A percentile compares a stretch with the other conserved stretches of the same genome.
Conservation (phyloP, 2,888 invertebrate genomes). For the Unio pictorum region DNA sequence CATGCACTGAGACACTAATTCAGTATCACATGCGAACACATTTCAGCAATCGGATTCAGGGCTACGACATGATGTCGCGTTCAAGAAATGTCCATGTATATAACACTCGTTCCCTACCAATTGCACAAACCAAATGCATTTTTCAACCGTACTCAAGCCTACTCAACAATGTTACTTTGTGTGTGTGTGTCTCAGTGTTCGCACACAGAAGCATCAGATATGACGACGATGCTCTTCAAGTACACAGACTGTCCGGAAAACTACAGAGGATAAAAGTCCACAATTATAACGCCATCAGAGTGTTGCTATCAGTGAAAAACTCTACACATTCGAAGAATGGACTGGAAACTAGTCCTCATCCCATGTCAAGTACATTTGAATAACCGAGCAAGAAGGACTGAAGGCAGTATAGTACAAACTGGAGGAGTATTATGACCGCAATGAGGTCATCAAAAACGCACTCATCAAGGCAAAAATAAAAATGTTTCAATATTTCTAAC, state of each 20-base stretch:
- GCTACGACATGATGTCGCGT: too few relatives aligned
- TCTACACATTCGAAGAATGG: constrained; percentile 18
- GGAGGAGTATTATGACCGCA: constrained; percentile 19
- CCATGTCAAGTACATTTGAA: constrained; percentile 14
- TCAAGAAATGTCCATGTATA: too few relatives aligned
- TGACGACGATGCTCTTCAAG: neutral
- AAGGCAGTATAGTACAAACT: constrained; percentile 18
- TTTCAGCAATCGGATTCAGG: too few relatives aligned
- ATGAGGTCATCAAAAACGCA: constrained; percentile 16
- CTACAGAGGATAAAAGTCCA: neutral
- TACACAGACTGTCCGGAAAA: neutral
- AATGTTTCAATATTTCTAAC: constrained; percentile 8
- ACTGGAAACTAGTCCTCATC: constrained; percentile 12
- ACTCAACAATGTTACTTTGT: too few relatives aligned
- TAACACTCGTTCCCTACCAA: too few relatives aligned
- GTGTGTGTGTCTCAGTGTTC: too few relatives aligned
- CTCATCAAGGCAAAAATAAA: constrained; percentile 5
- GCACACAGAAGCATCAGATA: too few relatives aligned
- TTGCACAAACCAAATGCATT: too few relatives aligned
- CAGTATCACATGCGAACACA: too few relatives aligned
- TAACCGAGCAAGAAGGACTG: constrained; percentile 9
- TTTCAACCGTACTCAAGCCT: too few relatives aligned
- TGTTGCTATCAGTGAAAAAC: constrained; percentile 8
- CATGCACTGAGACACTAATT: too few relatives aligned
- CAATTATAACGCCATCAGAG: neutral